Conservation (phyloP, 2,797 vertebrate genomes). For the Loriculus beryllinus region DNA sequence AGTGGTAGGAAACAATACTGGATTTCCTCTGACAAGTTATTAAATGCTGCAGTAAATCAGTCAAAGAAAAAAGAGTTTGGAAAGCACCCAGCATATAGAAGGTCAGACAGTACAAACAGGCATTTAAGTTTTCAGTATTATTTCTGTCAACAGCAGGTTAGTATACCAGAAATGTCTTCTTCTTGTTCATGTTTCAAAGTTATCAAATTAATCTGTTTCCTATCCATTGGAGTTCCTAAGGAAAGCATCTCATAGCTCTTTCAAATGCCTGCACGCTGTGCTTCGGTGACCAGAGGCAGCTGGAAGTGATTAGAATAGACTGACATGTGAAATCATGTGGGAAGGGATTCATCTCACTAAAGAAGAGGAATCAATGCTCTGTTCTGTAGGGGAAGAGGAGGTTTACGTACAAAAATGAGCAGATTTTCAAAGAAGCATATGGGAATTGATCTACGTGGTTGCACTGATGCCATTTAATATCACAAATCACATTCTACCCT, state of each 20-base stretch:
- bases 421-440: conserved; percentile 36
- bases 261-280: accelerated
- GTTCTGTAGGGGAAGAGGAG: not conserved
- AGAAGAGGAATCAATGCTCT: conserved; percentile 7
- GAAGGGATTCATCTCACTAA: not conserved
- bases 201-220: not conserved
- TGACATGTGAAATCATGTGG: conserved; percentile 7
- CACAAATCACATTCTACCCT: conserved; percentile 34
- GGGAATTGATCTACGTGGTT: conserved; percentile 6
- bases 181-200: not conserved
- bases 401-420: conserved; percentile 44
- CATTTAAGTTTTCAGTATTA: not conserved
- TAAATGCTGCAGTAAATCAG: not conserved
- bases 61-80: not conserved
- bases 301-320: conserved; percentile 42
- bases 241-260: not conserved
- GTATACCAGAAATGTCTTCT: not conserved
- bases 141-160: not conserved
- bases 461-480: conserved; percentile 43
- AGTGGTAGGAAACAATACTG: not conserved
- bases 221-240: not conserved
- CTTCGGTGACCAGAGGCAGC: conserved; percentile 28
- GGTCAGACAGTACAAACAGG: not conserved
- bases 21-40: not conserved
- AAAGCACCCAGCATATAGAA: not conserved